Conservation (phyloP, 1,140 invertebrate genomes). For the Bombyx mandarina region DNA sequence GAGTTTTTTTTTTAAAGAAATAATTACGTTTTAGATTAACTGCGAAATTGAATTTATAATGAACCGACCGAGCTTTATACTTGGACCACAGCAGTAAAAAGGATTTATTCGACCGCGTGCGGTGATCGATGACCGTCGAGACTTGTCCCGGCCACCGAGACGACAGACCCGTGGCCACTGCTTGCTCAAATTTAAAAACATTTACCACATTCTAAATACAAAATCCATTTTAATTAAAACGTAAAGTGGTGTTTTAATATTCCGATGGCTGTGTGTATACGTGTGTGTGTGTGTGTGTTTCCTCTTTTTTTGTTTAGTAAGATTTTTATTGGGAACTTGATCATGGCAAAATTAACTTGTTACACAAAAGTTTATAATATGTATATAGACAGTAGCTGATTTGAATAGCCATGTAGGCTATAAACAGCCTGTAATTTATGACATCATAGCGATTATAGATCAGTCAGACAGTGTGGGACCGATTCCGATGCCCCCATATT, state of each 20-base stretch:
- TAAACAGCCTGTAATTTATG: conserved; percentile 23
- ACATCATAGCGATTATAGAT: conserved; percentile 29
- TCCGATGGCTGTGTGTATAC: too few relatives aligned
- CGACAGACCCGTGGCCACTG: conserved; percentile 41
- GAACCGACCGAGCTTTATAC: conserved; percentile 3
- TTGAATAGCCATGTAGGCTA: conserved; percentile 8
- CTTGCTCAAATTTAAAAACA: conserved; percentile 34
- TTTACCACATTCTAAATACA: conserved; percentile 24
- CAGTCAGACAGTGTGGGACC: conserved; percentile 45
- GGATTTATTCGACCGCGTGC: conserved; percentile 52
- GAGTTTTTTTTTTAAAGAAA: too few relatives aligned
- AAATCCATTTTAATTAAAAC: conserved; percentile 25
- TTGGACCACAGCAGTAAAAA: conserved; percentile 24
- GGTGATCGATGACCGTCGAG: conserved; percentile 53
- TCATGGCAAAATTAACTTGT: too few relatives aligned
- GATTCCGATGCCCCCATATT: conserved; percentile 23
- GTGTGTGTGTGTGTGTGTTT: not conserved
- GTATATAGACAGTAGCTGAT: conserved; percentile 1
- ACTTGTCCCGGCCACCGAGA: conserved; percentile 35
- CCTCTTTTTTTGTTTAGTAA: not conserved
- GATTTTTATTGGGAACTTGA: too few relatives aligned
- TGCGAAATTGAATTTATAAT: too few relatives aligned
- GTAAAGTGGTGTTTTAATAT: conserved; percentile 6
- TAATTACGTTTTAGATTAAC: too few relatives aligned
- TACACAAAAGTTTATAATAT: too few relatives aligned